Percentiles rank a stretch among this genome's conserved stretches.
phyloP scores from a whole-genome alignment of 2,113 vertebrate genomes.

The Scomber scombrus region DNA sequence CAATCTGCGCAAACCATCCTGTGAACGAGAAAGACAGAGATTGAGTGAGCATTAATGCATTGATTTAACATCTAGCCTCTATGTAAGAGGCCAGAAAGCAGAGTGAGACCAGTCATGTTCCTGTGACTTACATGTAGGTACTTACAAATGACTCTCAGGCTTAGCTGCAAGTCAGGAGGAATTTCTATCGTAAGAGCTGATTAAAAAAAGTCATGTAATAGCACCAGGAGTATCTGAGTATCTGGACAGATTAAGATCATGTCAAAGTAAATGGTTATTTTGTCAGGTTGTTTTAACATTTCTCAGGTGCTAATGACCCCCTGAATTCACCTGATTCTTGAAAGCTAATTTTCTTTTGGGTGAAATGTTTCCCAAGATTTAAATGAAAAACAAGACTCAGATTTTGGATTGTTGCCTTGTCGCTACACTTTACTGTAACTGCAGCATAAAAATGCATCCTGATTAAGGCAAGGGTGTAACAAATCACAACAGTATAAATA shows the following conservation, averaged over 20 bases:
- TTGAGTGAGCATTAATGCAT: background rate
- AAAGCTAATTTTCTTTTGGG: background rate
- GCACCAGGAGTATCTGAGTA: too few relatives aligned
- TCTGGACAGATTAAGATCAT: too few relatives aligned
- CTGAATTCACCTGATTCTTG: background rate
- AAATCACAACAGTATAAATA: slow-evolving; percentile 1
- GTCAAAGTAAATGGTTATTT: background rate
- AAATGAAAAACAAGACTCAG: slow-evolving; percentile 1
- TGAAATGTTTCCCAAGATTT: background rate
- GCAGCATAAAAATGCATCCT: background rate
- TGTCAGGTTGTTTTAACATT: background rate
- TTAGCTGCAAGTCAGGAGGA: background rate
- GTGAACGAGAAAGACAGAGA: slow-evolving; percentile 38
- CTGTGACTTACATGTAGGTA: too few relatives aligned
- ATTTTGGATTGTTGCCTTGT: background rate
- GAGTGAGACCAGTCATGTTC: background rate
- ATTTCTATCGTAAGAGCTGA: background rate
- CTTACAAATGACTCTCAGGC: background rate
- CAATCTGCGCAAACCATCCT: slow-evolving; percentile 95
- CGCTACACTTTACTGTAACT: background rate
- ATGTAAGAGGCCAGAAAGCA: background rate
- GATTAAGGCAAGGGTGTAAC: background rate
- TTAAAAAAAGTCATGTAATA: too few relatives aligned
- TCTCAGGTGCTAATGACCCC: background rate
- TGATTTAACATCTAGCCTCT: too few relatives aligned